Percentiles rank a stretch among this genome's conserved stretches.
These are phyloP conservation scores for Acleris sparsana DNA, from an alignment of 2,888 invertebrate genomes.

Conservation along the genomic window DNA sequence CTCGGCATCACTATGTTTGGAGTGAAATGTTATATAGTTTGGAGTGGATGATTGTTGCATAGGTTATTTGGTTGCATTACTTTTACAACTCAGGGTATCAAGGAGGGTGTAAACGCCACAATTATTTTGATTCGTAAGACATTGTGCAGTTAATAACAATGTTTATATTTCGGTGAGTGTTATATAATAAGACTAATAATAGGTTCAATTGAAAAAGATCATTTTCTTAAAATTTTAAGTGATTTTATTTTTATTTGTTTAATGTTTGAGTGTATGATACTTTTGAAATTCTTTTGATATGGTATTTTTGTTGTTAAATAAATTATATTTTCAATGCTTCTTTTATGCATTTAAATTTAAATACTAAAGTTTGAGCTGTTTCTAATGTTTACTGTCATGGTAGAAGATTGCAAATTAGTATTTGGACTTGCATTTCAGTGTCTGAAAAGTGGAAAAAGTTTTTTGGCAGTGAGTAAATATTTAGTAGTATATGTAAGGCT, in stretches of 20 bases:
- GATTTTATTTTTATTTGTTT: not conserved
- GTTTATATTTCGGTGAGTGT: slow-evolving; percentile 26
- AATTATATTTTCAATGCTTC: slow-evolving; percentile 24
- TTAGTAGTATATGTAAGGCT: slow-evolving; percentile 67
- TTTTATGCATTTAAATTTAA: slow-evolving; percentile 25
- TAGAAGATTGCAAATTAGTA: slow-evolving; percentile 71
- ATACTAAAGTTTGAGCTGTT: slow-evolving; percentile 11
- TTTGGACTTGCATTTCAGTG: slow-evolving; percentile 80
- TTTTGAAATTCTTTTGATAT: not conserved
- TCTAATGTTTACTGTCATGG: slow-evolving; percentile 43
- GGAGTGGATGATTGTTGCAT: slow-evolving; percentile 41
- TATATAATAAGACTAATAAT: not conserved
- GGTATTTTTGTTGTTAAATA: not conserved
- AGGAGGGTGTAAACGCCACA: not conserved
- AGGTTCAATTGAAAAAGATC: not conserved
- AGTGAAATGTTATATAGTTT: slow-evolving; percentile 34
- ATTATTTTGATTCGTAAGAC: not conserved
- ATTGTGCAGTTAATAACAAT: slow-evolving; percentile 16
- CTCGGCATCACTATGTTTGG: slow-evolving; percentile 35
- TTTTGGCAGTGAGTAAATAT: slow-evolving; percentile 80
- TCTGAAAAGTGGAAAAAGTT: slow-evolving; percentile 81
- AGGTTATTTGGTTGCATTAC: slow-evolving; percentile 10
- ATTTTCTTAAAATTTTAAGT: not conserved
- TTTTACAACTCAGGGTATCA: not conserved
- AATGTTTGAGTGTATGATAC: not conserved